phyloP scores from a whole-genome alignment of 2,888 invertebrate genomes.

The Abscondita cerata region DNA sequence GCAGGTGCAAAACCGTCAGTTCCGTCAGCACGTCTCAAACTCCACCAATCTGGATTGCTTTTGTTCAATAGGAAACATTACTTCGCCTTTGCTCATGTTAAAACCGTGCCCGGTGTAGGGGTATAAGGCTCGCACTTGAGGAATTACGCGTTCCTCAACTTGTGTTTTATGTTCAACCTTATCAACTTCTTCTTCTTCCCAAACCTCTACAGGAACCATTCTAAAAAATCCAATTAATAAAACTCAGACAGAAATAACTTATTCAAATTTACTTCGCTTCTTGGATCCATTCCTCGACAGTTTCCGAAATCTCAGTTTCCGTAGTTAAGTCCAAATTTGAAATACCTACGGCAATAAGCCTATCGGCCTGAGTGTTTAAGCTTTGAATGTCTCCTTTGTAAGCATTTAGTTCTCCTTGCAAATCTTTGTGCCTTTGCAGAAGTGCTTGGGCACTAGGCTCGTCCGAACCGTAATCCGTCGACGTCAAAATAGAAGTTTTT shows the following conservation, averaged over 20 bases:
- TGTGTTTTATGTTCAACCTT: conserved; percentile 85
- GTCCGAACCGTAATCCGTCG: conserved; percentile 89
- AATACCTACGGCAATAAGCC: conserved; percentile 78
- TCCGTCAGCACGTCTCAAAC: conserved; percentile 87
- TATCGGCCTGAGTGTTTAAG: conserved; percentile 79
- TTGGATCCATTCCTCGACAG: conserved; percentile 63
- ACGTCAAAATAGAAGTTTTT: conserved; percentile 88
- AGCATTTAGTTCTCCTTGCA: conserved; percentile 88
- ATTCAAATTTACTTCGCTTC: conserved; percentile 18
- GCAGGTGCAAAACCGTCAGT: conserved; percentile 97
- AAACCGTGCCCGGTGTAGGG: conserved; percentile 93
- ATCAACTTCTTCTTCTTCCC: conserved; percentile 91
- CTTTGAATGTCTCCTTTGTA: conserved; percentile 84
- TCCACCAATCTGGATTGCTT: conserved; percentile 99
- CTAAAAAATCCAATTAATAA: conserved; percentile 37
- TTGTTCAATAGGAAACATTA: conserved; percentile 91
- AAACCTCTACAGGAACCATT: conserved; percentile 88
- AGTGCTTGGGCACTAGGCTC: conserved; percentile 90
- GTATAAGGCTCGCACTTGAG: conserved; percentile 87
- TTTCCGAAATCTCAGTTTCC: conserved; percentile 68
- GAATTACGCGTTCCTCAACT: conserved; percentile 84
- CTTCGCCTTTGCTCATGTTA: conserved; percentile 88
- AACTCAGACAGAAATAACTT: background rate
- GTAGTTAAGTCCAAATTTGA: conserved; percentile 69
- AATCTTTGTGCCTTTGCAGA: conserved; percentile 83